These are phyloP conservation scores for Hapalemur alaotrensis DNA, from an alignment of 2,797 vertebrate genomes.

Conservation along the genomic window DNA sequence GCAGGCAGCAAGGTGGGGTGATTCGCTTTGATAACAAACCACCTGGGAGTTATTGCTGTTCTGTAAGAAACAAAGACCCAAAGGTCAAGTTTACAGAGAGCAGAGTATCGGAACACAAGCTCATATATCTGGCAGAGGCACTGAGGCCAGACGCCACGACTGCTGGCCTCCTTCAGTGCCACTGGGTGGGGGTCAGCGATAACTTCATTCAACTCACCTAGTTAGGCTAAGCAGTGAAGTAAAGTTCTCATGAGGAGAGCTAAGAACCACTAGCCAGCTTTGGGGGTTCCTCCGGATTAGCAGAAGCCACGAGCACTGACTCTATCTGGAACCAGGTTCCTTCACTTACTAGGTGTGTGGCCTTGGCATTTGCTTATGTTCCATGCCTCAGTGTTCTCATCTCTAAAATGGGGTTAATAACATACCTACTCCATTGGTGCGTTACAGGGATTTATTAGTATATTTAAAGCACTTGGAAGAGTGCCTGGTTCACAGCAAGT, in stretches of 20 bases:
- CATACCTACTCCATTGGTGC: background rate
- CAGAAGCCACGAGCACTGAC: background rate
- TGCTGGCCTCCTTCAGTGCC: background rate
- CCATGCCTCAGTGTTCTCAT: slow-evolving; percentile 19
- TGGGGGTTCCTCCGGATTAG: background rate
- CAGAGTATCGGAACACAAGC: background rate
- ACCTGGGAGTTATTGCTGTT: background rate
- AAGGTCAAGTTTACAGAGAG: background rate
- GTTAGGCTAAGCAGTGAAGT: background rate
- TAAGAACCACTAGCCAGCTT: background rate
- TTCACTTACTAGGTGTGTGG: background rate
- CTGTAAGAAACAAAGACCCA: slow-evolving; percentile 32
- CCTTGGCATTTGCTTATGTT: background rate
- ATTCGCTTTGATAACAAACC: background rate
- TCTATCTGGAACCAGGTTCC: background rate
- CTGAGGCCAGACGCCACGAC: background rate
- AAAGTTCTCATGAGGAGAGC: background rate
- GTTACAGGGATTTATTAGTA: background rate
- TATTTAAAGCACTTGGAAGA: background rate
- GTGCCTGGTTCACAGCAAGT: background rate
- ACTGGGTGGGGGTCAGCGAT: background rate
- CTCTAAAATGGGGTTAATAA: slow-evolving; percentile 2
- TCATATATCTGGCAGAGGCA: background rate
- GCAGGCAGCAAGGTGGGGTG: background rate
- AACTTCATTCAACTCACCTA: background rate